Conservation (phyloP, 2,888 invertebrate genomes). For the Perdita meconis region DNA sequence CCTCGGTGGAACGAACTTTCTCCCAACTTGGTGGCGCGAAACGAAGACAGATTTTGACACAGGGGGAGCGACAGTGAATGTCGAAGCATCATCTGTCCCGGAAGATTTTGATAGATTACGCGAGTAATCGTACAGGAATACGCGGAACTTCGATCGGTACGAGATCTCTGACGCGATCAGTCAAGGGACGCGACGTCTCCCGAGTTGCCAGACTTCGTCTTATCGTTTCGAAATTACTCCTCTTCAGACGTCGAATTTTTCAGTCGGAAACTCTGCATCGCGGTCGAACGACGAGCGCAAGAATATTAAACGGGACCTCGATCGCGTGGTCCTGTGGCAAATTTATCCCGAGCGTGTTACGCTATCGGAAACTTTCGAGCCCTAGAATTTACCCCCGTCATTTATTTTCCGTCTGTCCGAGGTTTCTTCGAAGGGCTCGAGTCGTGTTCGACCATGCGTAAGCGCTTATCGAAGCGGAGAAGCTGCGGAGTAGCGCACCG, state of each 20-base stretch:
- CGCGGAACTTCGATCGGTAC: conserved; percentile 12
- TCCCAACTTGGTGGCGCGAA: neutral
- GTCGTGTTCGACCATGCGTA: neutral
- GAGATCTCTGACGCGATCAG: conserved; percentile 8
- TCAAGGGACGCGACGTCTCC: conserved; percentile 5
- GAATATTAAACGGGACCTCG: too few species aligned
- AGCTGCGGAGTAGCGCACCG: conserved; percentile 8
- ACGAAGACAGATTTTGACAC: conserved; percentile 34
- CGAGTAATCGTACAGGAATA: conserved; percentile 25
- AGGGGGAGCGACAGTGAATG: neutral
- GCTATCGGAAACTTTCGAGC: conserved; percentile 68
- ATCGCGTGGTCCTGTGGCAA: too few species aligned
- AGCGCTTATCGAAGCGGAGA: conserved; percentile 7
- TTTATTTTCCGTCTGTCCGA: conserved; percentile 23
- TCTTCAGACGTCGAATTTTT: neutral
- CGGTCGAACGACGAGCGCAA: too few species aligned
- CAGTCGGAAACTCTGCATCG: neutral
- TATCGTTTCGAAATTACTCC: neutral
- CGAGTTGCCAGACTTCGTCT: conserved; percentile 11
- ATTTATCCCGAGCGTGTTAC: too few species aligned
- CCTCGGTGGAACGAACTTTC: neutral
- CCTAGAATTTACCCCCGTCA: conserved; percentile 57
- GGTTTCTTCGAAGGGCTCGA: neutral
- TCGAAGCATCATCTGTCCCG: neutral
- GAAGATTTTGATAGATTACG: conserved; percentile 37